phyloP scores from a whole-genome alignment of 2,113 vertebrate genomes.

The Acrocephalus kingi region DNA sequence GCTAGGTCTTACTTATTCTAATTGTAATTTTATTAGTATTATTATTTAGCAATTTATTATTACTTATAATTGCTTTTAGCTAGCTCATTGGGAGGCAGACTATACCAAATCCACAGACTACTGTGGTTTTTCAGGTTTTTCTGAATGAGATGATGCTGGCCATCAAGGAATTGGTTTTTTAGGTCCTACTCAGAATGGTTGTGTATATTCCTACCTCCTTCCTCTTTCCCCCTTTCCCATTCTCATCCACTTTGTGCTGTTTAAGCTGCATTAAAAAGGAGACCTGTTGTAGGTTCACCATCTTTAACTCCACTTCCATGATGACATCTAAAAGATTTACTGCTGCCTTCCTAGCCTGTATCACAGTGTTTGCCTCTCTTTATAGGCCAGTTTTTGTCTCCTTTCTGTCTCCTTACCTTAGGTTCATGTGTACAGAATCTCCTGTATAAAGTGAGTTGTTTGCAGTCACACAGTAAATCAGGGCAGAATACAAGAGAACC shows the following conservation, averaged over 20 bases:
- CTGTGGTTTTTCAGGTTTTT: background rate
- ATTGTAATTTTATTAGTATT: background rate
- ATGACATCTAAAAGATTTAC: background rate
- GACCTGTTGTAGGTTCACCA: background rate
- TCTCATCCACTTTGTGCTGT: background rate
- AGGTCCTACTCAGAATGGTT: background rate
- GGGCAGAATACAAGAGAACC: background rate
- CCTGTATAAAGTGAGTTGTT: background rate
- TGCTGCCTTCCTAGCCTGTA: background rate
- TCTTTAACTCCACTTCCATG: background rate
- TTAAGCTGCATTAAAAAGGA: background rate
- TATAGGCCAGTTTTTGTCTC: background rate
- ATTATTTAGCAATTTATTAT: background rate
- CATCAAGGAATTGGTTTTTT: background rate
- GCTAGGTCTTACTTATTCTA: background rate
- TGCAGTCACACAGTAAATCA: constrained; percentile 8
- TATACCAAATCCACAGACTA: background rate
- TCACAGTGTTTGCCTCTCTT: background rate
- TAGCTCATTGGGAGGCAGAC: background rate
- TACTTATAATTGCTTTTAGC: background rate
- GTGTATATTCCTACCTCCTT: background rate
- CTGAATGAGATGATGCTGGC: background rate
- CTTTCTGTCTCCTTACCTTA: background rate
- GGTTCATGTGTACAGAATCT: background rate
- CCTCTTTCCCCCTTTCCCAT: background rate